Conservation (phyloP, 2,888 invertebrate species). For the Augiades crinisus region DNA sequence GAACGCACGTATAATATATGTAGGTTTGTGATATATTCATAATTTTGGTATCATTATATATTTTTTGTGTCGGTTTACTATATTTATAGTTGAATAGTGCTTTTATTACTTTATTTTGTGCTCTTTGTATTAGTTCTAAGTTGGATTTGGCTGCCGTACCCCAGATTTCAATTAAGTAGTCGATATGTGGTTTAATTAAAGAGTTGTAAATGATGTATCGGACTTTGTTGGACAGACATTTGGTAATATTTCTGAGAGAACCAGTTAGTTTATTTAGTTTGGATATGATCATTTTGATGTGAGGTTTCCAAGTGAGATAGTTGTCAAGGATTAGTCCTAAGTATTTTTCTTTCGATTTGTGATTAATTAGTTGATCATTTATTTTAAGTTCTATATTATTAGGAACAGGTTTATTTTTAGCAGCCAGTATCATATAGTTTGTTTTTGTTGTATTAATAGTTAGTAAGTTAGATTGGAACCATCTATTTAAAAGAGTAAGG, state of each 20-base stretch:
- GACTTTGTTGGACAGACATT: constrained; percentile 23
- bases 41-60: constrained; percentile 17
- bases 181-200: constrained; percentile 29
- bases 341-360: not conserved
- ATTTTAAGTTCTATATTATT: constrained; percentile 3
- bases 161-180: constrained; percentile 14
- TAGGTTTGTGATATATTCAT: constrained; percentile 21
- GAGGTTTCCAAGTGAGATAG: constrained; percentile 7
- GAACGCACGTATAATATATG: constrained; percentile 19
- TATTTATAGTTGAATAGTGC: constrained; percentile 15
- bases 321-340: constrained; percentile 8
- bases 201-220: constrained; percentile 28
- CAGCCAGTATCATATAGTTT: constrained; percentile 2
- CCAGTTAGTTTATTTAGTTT: constrained; percentile 19
- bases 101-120: constrained; percentile 20
- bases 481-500: constrained; percentile 24
- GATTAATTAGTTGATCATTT: not conserved
- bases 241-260: constrained; percentile 13
- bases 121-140: constrained; percentile 1
- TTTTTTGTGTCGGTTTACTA: constrained; percentile 1
- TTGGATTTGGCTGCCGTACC: constrained; percentile 15
- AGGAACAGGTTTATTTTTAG: constrained; percentile 7
- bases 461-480: constrained; percentile 29
- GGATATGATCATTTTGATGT: constrained; percentile 5
- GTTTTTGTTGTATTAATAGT: constrained; percentile 12